Percentiles rank a stretch among this genome's conserved stretches.
Evolutionary conservation across 2,888 invertebrate genomes (phyloP).

Genomic region (Pollenia griseotomentosa): DNA sequence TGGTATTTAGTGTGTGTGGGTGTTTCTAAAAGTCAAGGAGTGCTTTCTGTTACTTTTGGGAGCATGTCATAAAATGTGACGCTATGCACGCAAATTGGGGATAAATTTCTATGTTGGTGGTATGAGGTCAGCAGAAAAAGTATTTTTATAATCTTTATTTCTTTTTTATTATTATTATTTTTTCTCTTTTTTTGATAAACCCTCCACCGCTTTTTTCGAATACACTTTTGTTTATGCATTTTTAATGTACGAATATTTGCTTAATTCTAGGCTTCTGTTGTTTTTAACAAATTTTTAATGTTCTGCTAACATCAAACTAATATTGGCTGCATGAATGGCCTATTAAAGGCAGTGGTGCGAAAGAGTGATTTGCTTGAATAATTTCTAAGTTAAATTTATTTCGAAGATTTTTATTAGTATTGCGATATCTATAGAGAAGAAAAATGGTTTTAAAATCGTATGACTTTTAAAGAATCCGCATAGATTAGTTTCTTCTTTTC

Average conservation of each 20-base stretch:
- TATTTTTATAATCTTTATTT: constrained; percentile 63
- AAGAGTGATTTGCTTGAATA: constrained; percentile 10
- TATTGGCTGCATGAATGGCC: constrained; percentile 59
- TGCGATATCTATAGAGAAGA: no score
- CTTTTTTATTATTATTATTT: background rate
- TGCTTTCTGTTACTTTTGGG: constrained; percentile 41
- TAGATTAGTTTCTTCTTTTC: no score
- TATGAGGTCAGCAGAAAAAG: constrained; percentile 38
- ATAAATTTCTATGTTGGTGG: constrained; percentile 73
- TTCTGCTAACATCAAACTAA: constrained; percentile 67
- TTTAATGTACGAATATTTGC: constrained; percentile 17
- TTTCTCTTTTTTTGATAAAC: no score
- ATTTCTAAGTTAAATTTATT: no score
- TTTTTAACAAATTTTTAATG: constrained; percentile 69
- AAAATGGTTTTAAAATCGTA: no score
- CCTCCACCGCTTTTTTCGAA: background rate
- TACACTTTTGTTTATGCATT: background rate
- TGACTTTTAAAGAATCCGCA: no score
- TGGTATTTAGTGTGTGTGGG: constrained; percentile 6
- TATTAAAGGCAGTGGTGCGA: constrained; percentile 22
- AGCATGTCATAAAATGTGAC: constrained; percentile 78
- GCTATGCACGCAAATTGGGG: constrained; percentile 82
- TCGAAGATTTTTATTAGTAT: no score
- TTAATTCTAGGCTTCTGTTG: constrained; percentile 56
- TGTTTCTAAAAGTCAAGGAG: constrained; percentile 20